Base-by-base conservation (phyloP, 1,140 invertebrate species). In the Temnothorax nylanderi region DNA sequence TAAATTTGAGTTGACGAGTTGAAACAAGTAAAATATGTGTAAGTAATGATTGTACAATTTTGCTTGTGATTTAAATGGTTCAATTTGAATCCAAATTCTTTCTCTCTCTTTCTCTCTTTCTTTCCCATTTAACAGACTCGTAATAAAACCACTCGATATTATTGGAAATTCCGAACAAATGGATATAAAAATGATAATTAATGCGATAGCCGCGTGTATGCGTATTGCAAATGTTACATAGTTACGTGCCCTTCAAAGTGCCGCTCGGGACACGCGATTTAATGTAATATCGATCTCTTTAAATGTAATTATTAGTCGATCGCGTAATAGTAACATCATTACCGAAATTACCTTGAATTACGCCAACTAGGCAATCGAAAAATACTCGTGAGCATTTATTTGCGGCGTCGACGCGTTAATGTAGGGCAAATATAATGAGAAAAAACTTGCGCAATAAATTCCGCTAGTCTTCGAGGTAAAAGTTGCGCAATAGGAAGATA, bases 241-340 rank as follows among this genome's bases (percentile, higher is more conserved):
- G 69, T 82, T 72, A 72, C 18, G 37, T 44, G 65, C 51, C 26
- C 80, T 18, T 82, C 69, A 54, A 49, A 75, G 37, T 21, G 18
- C 41, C 41, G 26, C 34, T 60, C 8, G 26, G 6, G 18, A 71
- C 64, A 60, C 34, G 32, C 21, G 21, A 81, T 71, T 81, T 67
- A 80, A 75, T 18, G 41, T 49, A 56, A 84, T 60, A 74, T 75
- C 54, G 67, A n/a, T 54, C 65, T 74, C 67, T 74, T 74, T 60
- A 62, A 84, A 74, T 62, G 41, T 84, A 75, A 84, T 84, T 84
- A 84, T 75, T 75, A 84, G 54, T 47, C 32, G 54, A 47, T 74
- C n/a, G 13, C 18, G 69, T 74, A 74, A 74, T 75, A 11, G 54
- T 84, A 84, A 84, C 54, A 34, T 84, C 80, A 84, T 84, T 74